These are phyloP conservation scores for Cynopterus brachyotis DNA, from an alignment of 2,113 vertebrate genomes.

Conservation along the genomic window DNA sequence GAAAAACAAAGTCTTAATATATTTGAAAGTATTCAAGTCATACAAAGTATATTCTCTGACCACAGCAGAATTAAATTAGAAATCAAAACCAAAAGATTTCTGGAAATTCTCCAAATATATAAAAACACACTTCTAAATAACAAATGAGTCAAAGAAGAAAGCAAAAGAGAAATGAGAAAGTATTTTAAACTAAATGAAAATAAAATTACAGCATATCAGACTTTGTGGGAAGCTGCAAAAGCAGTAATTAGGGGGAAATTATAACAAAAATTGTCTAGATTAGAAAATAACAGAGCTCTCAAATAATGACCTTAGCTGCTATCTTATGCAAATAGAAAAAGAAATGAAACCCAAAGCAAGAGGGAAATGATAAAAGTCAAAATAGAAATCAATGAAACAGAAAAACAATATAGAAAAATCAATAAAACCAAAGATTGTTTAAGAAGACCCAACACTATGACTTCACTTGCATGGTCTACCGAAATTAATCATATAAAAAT, in stretches of 20 bases:
- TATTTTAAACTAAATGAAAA: constrained; percentile 33
- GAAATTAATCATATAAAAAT: neutral
- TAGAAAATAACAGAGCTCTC: constrained; percentile 14
- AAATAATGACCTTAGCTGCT: neutral
- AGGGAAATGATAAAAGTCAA: neutral
- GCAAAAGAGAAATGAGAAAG: constrained; percentile 14
- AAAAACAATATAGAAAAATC: constrained; percentile 4
- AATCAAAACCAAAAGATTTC: constrained; percentile 20
- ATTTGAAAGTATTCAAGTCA: neutral
- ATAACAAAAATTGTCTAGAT: neutral
- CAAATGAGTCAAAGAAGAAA: neutral
- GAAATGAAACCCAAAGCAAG: constrained; percentile 12
- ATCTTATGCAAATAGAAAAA: neutral
- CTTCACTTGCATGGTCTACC: neutral
- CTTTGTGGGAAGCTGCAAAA: neutral
- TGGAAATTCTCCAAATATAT: constrained; percentile 25
- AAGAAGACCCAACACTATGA: neutral
- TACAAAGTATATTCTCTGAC: neutral
- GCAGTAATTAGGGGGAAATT: neutral
- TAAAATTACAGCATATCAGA: neutral
- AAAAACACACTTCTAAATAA: neutral
- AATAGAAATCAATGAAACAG: neutral
- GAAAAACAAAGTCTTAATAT: constrained; percentile 9
- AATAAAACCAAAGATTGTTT: neutral
- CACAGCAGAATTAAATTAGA: constrained; percentile 30